Base-by-base conservation (phyloP, 2,113 vertebrate species). In the Apeltes quadracus region DNA sequence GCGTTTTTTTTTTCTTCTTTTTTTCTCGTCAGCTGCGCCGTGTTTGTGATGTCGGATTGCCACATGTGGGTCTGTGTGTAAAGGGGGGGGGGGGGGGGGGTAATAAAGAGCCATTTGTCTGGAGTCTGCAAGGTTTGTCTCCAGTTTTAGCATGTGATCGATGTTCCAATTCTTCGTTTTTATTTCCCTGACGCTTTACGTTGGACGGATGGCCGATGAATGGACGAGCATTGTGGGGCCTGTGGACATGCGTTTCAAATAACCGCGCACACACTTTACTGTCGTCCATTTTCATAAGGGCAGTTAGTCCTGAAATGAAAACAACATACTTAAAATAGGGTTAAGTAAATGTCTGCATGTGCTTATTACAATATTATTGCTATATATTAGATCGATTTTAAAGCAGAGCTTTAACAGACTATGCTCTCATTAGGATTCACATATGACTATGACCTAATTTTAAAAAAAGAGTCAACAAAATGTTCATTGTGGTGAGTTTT, bases 71-170 rank as follows among this genome's bases (percentile, higher is more conserved):
- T 77, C 15, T 59, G 75, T 68, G 68, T 5, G 58, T 39, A 29
- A 15, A 18, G 8, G 70, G 25, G 29, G 29, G 29, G 1, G 29
- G 29, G 29, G 29, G 1, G 29, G 32, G 6, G 32, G 32, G 32
- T 34, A 34, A 87, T 77, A 85, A 89, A 90, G 82, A 27, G 67
- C 72, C 27, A 3, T 56, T 89, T 89, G 81, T 84, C 83, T 75
- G 15, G 32, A 55, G 41, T 51, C 75, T 43, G 41, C 12, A 8
- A 58, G 48, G 57, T 83, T 55, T 55, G 62, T 62, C 68, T 67
- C 57, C 11, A 69, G 58, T 56, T 58, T 10, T 8, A 71, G 70
- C 85, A 84, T 85, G 84, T 85, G 78, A 88, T 83, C 56, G 27
- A n/a, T 2, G 54, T 61, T 56, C 55, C 48, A 39, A 71, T 67